These are phyloP conservation scores for Sinelater perroti DNA, from an alignment of 2,888 invertebrate genomes.

Conservation along the genomic window DNA sequence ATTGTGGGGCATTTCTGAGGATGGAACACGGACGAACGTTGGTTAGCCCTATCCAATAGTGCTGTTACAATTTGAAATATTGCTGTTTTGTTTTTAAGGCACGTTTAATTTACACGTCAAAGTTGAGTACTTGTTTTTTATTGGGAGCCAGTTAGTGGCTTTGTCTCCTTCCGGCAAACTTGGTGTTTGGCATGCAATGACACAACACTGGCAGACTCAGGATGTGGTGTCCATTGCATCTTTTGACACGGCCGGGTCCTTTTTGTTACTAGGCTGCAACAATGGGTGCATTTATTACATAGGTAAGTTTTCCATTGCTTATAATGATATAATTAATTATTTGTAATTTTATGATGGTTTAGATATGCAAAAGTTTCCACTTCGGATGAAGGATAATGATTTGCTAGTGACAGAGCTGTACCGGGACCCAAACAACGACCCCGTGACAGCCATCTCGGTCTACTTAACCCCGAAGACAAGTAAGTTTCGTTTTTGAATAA, in stretches of 20 bases:
- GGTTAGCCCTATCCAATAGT: slow-evolving; percentile 59
- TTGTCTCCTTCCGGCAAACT: slow-evolving; percentile 91
- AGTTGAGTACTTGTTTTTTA: slow-evolving; percentile 96
- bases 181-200: slow-evolving; percentile 99
- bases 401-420: slow-evolving; percentile 95
- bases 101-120: slow-evolving; percentile 91
- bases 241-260: slow-evolving; percentile 96
- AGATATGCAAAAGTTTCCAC: slow-evolving; percentile 99
- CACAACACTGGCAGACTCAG: slow-evolving; percentile 98
- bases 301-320: slow-evolving; percentile 64
- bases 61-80: background rate
- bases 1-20: slow-evolving; percentile 82
- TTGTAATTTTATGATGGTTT: slow-evolving; percentile 48
- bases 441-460: slow-evolving; percentile 97
- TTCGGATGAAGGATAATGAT: slow-evolving; percentile 99
- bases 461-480: slow-evolving; percentile 99
- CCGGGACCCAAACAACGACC: slow-evolving; percentile 92
- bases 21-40: slow-evolving; percentile 77
- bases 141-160: slow-evolving; percentile 97
- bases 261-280: slow-evolving; percentile 92
- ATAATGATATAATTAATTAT: background rate
- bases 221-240: slow-evolving; percentile 95
- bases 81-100: slow-evolving; percentile 64
- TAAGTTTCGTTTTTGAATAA: slow-evolving; percentile 64
- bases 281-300: slow-evolving; percentile 98